Base-by-base conservation (phyloP, 2,797 vertebrate species). In the Paratrypauchen microcephalus region DNA sequence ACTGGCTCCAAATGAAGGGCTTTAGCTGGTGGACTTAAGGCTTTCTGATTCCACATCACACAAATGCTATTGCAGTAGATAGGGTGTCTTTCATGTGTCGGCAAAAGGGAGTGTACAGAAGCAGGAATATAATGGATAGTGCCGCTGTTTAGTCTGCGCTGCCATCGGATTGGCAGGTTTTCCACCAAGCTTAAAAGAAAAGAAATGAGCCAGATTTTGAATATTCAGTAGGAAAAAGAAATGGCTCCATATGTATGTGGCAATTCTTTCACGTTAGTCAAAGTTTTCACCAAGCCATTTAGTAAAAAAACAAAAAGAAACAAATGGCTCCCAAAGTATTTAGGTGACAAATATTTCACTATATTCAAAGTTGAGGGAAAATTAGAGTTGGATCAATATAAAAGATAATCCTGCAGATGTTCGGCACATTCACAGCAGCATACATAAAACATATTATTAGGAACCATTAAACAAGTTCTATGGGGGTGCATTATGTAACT, bases 11-110 rank as follows among this genome's bases (percentile, higher is more conserved):
- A 69, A 68, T 7, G 0, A 65, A 28, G 24, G 54, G 32, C 66
- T 71, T 70, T 2, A 16, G 61, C 26, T 60, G 36, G 62, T 48
- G 50, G 55, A 63, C n/a, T 28, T 0, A 9, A 19, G 5, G 68
- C 48, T 45, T 21, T 72, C 65, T 72, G 26, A 77, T 72, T 45
- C 59, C 18, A 3, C 59, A 54, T 74, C 75, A 71, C 39, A 75
- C 24, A 65, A 58, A 41, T 16, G 26, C 45, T 36, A 77, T 18
- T 47, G 23, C 57, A 18, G 28, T 24, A 24, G 70, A 70, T 32
- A 41, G 19, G 62, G 15, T 60, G 5, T 41, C 36, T 54, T 30
- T 75, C 50, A 59, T 3, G 1, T 24, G 39, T 7, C 19, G 23
- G 36, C 12, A 24, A 64, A 41, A 23, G 19, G 15, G 62, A 64